Conservation (phyloP, 1,140 invertebrate species). For the Penaeus vannamei region DNA sequence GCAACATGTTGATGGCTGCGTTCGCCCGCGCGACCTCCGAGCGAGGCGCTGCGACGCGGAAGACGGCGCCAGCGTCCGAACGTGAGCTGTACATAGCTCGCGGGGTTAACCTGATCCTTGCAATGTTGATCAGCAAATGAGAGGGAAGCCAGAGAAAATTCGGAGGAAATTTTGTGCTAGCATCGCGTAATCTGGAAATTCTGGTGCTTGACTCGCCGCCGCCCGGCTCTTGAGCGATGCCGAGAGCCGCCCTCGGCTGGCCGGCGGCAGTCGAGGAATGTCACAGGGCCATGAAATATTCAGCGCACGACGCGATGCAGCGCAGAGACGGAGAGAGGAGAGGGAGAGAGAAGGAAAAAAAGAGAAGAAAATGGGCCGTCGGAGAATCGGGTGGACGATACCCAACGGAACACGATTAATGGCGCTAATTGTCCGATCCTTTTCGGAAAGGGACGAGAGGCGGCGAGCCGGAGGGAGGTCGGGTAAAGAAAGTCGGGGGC, state of each 20-base stretch:
- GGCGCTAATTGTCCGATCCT: neutral
- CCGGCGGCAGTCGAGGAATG: neutral
- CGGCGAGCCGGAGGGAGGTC: too few species aligned
- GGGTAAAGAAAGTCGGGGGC: too few species aligned
- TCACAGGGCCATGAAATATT: neutral
- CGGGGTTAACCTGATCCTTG: conserved; percentile 30
- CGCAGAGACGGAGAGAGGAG: neutral
- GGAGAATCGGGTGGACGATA: neutral
- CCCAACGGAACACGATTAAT: neutral
- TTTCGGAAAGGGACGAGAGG: too few species aligned
- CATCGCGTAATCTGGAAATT: conserved; percentile 20
- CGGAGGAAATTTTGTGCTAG: conserved; percentile 2
- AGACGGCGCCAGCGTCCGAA: neutral
- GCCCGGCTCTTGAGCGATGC: neutral
- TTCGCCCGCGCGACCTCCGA: neutral
- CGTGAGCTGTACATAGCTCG: conserved; percentile 21
- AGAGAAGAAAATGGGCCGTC: too few species aligned
- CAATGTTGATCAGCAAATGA: conserved; percentile 31
- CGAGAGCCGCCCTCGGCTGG: neutral
- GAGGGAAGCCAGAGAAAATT: conserved; percentile 29
- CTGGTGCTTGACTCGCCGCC: neutral
- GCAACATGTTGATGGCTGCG: neutral
- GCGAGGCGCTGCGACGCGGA: neutral
- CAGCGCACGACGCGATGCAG: neutral
- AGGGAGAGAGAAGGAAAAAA: neutral